Base-by-base conservation (phyloP, 2,797 vertebrate genomes). In the Hippopotamyrus pictus region DNA sequence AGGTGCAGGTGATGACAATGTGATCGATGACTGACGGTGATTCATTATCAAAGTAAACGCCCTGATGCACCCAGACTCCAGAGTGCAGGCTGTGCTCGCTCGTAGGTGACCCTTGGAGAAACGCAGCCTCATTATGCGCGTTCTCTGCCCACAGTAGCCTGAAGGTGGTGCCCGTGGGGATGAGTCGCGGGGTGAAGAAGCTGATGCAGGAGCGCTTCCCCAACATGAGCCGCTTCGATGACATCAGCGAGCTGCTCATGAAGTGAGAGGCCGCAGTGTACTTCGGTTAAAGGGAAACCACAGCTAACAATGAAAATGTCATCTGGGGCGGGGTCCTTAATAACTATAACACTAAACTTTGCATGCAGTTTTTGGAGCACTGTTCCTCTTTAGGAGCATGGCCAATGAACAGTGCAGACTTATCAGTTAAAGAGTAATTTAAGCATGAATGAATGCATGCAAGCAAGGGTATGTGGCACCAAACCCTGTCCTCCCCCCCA, bases 231-330 rank as follows among this genome's bases (percentile, higher is more conserved):
- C 97, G 97, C 88, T 92, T 98, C 86, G 96, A 98, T 84, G 98
- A 99, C 90, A 97, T 99, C 95, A 98, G 98, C 0, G 97, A 99
- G 87, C 96, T 99, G 44, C 94, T 99, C 90, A 94, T 97, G n/a
- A 97, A 96, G 98, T 99, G 91, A 94, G 95, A 4, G 0, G 51
- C 50, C 12, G 22, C 54, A 11, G 4, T 69, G 54, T 4, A 2
- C 17, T 50, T 8, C 0, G 41, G 6, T 48, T 83, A 46, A 83
- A n/a, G 41, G 6, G 37, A 5, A 29, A 57, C 37, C 29, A 5
- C 48, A 41, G 2, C 82, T 50, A 5, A 5, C 22, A 22, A 12
- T 19, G 82, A 22, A 46, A 50, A 3, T 46, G 37, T 5, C 69
- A 41, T 76, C 69, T 41, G 69, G 33, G 69, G 19, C 22, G 44